A percentile compares a stretch with the other conserved stretches of the same genome.
phyloP scores from a whole-genome alignment of 2,888 invertebrate species.

The Melinaea menophilus region DNA sequence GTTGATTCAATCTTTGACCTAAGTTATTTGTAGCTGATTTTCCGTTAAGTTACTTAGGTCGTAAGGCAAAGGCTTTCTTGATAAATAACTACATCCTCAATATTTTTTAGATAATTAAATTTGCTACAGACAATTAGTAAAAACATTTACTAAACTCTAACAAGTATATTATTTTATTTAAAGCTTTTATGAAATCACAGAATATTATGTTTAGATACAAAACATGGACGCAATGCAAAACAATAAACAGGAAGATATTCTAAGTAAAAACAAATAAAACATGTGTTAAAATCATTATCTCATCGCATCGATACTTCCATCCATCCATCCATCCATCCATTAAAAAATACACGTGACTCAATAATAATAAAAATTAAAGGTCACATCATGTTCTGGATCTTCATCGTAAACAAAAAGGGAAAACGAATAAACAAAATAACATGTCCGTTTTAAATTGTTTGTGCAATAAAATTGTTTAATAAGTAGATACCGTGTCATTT shows the following conservation, averaged over 20 bases:
- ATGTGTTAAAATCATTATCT: not conserved
- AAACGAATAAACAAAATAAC: conserved; percentile 17
- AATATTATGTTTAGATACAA: too few species aligned
- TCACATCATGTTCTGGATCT: conserved; percentile 16
- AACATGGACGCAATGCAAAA: not conserved
- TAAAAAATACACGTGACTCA: not conserved
- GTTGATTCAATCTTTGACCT: too few species aligned
- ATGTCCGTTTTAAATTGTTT: conserved; percentile 9
- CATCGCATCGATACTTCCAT: not conserved
- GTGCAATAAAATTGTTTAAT: conserved; percentile 12
- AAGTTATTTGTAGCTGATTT: too few species aligned
- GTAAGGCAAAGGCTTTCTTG: too few species aligned
- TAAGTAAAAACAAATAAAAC: not conserved
- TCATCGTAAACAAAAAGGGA: conserved; percentile 23
- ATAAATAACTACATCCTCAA: too few species aligned
- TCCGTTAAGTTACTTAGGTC: too few species aligned
- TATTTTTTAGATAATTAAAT: too few species aligned
- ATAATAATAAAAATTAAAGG: not conserved
- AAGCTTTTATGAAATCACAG: too few species aligned
- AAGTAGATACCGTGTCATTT: conserved; percentile 8
- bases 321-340: not conserved
- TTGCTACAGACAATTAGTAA: too few species aligned
- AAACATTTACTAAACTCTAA: too few species aligned
- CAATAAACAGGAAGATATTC: not conserved
- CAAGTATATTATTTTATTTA: too few species aligned